A percentile compares a stretch with the other conserved stretches of the same genome.
Conservation (phyloP, 2,888 invertebrate species). For the Pandemis heparana region DNA sequence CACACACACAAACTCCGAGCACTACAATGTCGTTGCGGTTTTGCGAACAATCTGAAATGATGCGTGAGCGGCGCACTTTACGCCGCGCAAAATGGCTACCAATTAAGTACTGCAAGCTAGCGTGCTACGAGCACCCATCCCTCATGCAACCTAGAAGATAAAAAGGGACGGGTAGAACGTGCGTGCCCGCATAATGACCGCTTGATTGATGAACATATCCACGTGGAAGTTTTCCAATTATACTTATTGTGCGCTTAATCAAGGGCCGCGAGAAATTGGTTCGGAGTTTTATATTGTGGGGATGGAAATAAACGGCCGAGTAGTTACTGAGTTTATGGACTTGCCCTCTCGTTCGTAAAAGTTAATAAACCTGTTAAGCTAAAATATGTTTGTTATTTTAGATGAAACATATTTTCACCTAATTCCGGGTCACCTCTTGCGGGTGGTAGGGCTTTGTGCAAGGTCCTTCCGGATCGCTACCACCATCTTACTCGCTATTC, state of each 20-base stretch:
- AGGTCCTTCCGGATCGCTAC: too few species aligned
- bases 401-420: background rate
- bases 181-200: constrained; percentile 61
- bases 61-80: constrained; percentile 7
- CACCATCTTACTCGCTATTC: too few species aligned
- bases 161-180: constrained; percentile 15
- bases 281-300: constrained; percentile 5
- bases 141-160: background rate
- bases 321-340: constrained; percentile 8
- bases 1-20: background rate
- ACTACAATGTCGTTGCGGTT: constrained; percentile 5
- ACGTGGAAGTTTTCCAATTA: constrained; percentile 48
- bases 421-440: too few species aligned
- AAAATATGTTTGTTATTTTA: background rate
- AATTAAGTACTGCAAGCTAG: constrained; percentile 19
- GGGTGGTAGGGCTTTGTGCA: too few species aligned
- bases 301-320: constrained; percentile 57
- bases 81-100: constrained; percentile 25
- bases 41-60: constrained; percentile 9
- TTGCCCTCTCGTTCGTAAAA: background rate
- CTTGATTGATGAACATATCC: constrained; percentile 69
- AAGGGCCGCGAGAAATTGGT: constrained; percentile 21
- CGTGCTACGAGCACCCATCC: constrained; percentile 1
- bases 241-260: constrained; percentile 38
- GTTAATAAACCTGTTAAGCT: background rate